Conservation (phyloP, 2,888 invertebrate species). For the Melolontha melolontha region DNA sequence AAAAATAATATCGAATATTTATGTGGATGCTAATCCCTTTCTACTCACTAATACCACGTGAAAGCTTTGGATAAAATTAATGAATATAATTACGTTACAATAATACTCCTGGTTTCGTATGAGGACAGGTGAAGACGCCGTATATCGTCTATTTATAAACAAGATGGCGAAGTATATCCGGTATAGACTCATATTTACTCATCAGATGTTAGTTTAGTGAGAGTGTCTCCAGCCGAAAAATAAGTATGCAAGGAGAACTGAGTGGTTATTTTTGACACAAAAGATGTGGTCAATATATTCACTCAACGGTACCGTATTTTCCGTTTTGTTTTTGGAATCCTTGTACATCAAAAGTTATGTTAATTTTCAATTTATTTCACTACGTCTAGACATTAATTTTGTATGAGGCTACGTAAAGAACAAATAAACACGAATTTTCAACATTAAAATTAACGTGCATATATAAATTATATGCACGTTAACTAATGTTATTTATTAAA, state of each 20-base stretch:
- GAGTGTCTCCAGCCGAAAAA: neutral
- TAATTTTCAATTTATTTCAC: too few species aligned
- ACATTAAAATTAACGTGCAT: too few species aligned
- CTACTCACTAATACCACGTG: slow-evolving; percentile 15
- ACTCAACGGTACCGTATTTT: slow-evolving; percentile 1
- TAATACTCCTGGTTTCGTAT: slow-evolving; percentile 5
- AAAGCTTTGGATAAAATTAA: slow-evolving; percentile 9
- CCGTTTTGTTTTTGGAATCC: slow-evolving; percentile 1
- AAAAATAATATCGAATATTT: slow-evolving; percentile 26
- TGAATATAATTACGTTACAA: slow-evolving; percentile 14
- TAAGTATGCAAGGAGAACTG: slow-evolving; percentile 1
- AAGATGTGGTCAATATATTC: slow-evolving; percentile 25
- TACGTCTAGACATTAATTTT: too few species aligned
- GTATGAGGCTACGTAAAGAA: too few species aligned
- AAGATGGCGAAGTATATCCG: slow-evolving; percentile 42
- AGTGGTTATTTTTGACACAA: slow-evolving; percentile 28
- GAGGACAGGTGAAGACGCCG: slow-evolving; percentile 47
- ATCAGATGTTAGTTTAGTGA: slow-evolving; percentile 26
- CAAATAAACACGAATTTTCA: too few species aligned
- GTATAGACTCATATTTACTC: slow-evolving; percentile 27
- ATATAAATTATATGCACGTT: too few species aligned
- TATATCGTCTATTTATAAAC: slow-evolving; percentile 51
- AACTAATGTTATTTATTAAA: too few species aligned
- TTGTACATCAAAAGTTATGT: slow-evolving; percentile 11
- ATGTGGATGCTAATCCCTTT: slow-evolving; percentile 17